These are phyloP conservation scores for Glyptemys insculpta DNA, from an alignment of 2,797 vertebrate genomes.

Conservation along the genomic window DNA sequence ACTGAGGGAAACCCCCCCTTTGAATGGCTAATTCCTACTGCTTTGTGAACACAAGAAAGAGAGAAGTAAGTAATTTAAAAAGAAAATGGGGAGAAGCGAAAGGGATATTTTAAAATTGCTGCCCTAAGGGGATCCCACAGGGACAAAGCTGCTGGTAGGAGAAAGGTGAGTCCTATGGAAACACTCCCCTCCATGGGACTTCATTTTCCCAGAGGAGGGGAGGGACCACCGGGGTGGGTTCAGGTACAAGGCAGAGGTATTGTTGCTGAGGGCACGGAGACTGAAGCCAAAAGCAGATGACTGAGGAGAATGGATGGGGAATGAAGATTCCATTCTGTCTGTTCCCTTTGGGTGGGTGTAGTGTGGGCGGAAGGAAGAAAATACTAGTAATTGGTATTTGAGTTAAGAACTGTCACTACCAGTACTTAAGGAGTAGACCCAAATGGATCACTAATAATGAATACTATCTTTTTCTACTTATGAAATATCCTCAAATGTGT, in stretches of 20 bases:
- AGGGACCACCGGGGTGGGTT: not conserved
- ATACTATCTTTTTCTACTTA: not conserved
- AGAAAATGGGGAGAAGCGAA: not conserved
- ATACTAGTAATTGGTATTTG: not conserved
- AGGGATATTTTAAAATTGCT: not conserved
- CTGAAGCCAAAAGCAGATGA: not conserved
- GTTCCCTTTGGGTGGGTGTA: not conserved
- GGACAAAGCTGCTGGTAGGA: no score
- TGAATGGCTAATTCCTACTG: not conserved
- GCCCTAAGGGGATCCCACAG: no score
- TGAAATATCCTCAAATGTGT: not conserved
- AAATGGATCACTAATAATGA: not conserved
- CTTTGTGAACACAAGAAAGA: not conserved
- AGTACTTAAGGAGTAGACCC: not conserved
- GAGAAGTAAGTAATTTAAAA: not conserved
- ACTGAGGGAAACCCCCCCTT: accelerated
- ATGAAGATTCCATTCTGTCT: not conserved
- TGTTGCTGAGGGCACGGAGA: not conserved
- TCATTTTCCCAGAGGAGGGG: not conserved
- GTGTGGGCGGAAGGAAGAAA: not conserved
- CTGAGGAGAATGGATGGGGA: not conserved
- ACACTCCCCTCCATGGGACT: not conserved
- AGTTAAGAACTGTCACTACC: not conserved
- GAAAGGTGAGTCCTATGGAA: not conserved
- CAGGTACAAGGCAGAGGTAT: not conserved